phyloP scores from a whole-genome alignment of 2,113 vertebrate genomes.

The Pterocles burchelli region DNA sequence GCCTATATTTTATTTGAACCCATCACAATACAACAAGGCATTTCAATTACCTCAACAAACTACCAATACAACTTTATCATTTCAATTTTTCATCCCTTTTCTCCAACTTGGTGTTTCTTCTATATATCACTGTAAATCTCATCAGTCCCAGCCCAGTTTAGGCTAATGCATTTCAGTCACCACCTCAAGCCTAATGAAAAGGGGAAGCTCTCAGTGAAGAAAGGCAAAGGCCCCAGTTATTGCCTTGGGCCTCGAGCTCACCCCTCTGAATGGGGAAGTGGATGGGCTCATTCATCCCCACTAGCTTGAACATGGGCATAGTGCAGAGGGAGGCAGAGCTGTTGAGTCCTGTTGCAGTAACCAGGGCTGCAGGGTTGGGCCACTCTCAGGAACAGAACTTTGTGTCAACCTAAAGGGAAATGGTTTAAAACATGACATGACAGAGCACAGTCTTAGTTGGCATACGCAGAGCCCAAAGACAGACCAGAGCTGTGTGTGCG shows the following conservation, averaged over 20 bases:
- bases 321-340: neutral
- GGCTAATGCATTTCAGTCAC: slow-evolving; percentile 75
- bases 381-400: neutral
- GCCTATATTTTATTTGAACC: slow-evolving; percentile 72
- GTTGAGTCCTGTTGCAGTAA: neutral
- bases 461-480: neutral
- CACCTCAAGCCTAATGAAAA: slow-evolving; percentile 65
- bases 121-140: slow-evolving; percentile 72
- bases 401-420: neutral
- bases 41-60: slow-evolving; percentile 77
- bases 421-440: neutral
- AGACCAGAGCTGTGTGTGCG: neutral
- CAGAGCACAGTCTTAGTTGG: neutral
- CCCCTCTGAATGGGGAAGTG: neutral
- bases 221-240: neutral
- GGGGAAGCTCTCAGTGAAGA: slow-evolving; percentile 44
- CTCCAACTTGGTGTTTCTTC: slow-evolving; percentile 56
- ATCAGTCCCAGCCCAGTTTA: slow-evolving; percentile 65
- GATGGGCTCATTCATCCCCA: neutral
- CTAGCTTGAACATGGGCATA: accelerated
- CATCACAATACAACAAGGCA: slow-evolving; percentile 66
- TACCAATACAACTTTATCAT: slow-evolving; percentile 69
- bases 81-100: slow-evolving; percentile 75
- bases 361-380: neutral
- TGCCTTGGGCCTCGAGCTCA: neutral